Conservation (phyloP, 2,888 invertebrate species). For the Mimumesa dahlbomi region DNA sequence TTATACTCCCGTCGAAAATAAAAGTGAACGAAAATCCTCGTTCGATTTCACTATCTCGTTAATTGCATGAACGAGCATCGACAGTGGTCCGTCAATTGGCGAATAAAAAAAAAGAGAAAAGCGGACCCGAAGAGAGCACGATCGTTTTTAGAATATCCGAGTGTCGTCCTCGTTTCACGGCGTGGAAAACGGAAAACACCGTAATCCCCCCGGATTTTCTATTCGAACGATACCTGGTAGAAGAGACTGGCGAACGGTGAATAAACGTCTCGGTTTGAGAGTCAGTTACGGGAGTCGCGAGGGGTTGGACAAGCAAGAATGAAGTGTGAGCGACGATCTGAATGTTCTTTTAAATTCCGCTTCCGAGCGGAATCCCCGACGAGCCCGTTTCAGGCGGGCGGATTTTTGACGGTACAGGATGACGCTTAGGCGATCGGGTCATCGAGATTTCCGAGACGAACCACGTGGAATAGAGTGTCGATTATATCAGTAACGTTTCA, state of each 20-base stretch:
- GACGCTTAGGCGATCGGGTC: no score
- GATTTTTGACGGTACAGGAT: no score
- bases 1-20: background rate
- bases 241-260: background rate
- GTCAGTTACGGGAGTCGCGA: slow-evolving; percentile 10
- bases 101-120: no score
- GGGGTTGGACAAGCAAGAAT: slow-evolving; percentile 5
- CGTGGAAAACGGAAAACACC: background rate
- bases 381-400: no score
- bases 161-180: background rate
- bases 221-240: slow-evolving; percentile 1
- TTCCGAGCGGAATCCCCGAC: background rate
- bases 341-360: slow-evolving; percentile 1
- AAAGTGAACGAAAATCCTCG: background rate
- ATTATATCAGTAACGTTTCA: no score
- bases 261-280: slow-evolving; percentile 1
- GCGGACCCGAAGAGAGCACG: slow-evolving; percentile 27
- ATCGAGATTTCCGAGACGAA: no score
- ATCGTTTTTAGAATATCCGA: slow-evolving; percentile 35
- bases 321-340: slow-evolving; percentile 22
- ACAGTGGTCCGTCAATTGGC: slow-evolving; percentile 6
- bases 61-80: slow-evolving; percentile 10
- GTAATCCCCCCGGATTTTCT: slow-evolving; percentile 10
- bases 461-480: no score
- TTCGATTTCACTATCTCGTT: no score